phyloP scores from a whole-genome alignment of 1,140 invertebrate species.

The Chrysomallon squamiferum region DNA sequence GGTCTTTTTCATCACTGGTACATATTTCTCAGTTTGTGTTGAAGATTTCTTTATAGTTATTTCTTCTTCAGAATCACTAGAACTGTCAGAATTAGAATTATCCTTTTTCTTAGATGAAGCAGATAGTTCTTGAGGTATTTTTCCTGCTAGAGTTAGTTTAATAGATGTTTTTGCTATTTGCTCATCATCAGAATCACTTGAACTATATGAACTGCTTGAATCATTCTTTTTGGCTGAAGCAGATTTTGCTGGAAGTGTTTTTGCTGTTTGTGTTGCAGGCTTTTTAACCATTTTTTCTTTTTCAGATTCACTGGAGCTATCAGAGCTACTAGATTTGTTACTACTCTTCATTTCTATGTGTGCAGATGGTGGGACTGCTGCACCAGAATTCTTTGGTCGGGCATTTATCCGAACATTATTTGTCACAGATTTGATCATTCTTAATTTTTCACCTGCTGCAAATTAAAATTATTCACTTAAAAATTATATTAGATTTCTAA shows the following conservation, averaged over 20 bases:
- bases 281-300: slow-evolving; percentile 20
- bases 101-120: not conserved
- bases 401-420: no score
- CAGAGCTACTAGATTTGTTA: slow-evolving; percentile 31
- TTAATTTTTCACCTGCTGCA: no score
- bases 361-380: no score
- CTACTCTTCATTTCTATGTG: no score
- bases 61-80: slow-evolving; percentile 11
- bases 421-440: no score
- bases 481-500: no score
- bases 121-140: no score
- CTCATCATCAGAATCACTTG: slow-evolving; percentile 8
- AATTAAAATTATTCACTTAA: no score
- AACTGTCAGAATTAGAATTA: not conserved
- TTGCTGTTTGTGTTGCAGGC: not conserved
- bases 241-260: not conserved
- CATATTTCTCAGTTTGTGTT: no score
- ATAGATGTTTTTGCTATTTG: not conserved
- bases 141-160: no score
- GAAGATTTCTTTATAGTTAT: slow-evolving; percentile 2
- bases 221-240: not conserved
- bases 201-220: slow-evolving; percentile 1
- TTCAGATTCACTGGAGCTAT: slow-evolving; percentile 18
- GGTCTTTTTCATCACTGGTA: no score
- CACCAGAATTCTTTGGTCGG: no score